A percentile compares a stretch with the other conserved stretches of the same genome.
Conservation (phyloP, 2,888 invertebrate genomes). For the Conops quadrifasciatus region DNA sequence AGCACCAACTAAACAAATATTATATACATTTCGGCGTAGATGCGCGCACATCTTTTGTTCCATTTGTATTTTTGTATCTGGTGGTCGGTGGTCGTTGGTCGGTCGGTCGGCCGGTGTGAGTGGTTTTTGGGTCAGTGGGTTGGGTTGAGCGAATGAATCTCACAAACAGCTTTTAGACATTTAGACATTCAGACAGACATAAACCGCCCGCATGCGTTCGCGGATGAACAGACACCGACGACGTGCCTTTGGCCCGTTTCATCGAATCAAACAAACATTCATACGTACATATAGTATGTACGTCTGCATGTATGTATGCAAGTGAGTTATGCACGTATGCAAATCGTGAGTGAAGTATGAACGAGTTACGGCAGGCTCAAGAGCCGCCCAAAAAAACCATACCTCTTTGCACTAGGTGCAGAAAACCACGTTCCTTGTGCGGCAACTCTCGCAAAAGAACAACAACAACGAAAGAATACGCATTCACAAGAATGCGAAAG, state of each 20-base stretch:
- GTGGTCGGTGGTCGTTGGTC: background rate
- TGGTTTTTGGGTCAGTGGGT: conserved; percentile 25
- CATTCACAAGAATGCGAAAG: conserved; percentile 1
- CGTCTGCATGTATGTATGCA: background rate
- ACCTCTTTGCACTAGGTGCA: background rate
- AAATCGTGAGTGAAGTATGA: background rate
- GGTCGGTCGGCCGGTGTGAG: background rate
- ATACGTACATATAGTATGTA: background rate
- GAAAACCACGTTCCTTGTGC: background rate
- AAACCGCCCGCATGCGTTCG: background rate
- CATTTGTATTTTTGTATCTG: background rate
- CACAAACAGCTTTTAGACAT: conserved; percentile 8
- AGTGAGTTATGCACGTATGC: background rate
- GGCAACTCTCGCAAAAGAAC: background rate
- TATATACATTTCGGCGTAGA: background rate
- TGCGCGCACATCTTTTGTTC: background rate
- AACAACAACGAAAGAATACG: background rate
- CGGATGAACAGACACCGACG: background rate
- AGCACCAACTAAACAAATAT: background rate
- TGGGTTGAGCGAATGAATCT: background rate
- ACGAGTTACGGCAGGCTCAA: background rate
- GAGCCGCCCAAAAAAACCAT: background rate
- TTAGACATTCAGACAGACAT: conserved; percentile 3
- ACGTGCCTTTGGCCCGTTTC: background rate
- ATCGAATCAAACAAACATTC: background rate